Evolutionary conservation across 1,140 invertebrate species (phyloP).

Genomic region (Alviniconcha marisindica): DNA sequence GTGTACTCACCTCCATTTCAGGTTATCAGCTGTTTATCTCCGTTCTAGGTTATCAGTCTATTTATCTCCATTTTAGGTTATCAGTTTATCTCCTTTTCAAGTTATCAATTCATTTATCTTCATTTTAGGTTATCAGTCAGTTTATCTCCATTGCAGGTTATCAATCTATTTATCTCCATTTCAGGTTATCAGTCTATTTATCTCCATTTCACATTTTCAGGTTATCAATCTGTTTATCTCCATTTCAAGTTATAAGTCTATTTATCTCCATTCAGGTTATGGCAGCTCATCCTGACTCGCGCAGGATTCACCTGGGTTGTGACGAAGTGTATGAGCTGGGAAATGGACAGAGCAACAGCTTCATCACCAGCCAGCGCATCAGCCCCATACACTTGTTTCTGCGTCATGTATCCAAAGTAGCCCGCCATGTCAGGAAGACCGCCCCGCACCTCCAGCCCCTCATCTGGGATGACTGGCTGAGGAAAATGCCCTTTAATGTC

Average conservation of each 20-base stretch:
- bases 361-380: slow-evolving; percentile 69
- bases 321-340: slow-evolving; percentile 77
- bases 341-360: slow-evolving; percentile 32
- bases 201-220: no score
- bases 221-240: no score
- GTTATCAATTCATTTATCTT: no score
- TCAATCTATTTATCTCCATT: no score
- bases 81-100: no score
- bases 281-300: slow-evolving; percentile 74
- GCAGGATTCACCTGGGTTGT: slow-evolving; percentile 80
- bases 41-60: no score
- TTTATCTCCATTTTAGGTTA: no score
- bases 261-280: slow-evolving; percentile 74
- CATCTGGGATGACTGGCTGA: slow-evolving; percentile 96
- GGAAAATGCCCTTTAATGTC: slow-evolving; percentile 79
- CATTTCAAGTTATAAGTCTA: not conserved
- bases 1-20: no score
- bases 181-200: no score
- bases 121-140: no score
- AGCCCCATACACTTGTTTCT: slow-evolving; percentile 77
- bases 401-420: slow-evolving; percentile 75
- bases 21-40: no score
- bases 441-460: slow-evolving; percentile 81
- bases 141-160: no score
- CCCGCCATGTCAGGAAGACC: slow-evolving; percentile 72